Base-by-base conservation (phyloP, 2,113 vertebrate species). In the Herpailurus yagouaroundi region DNA sequence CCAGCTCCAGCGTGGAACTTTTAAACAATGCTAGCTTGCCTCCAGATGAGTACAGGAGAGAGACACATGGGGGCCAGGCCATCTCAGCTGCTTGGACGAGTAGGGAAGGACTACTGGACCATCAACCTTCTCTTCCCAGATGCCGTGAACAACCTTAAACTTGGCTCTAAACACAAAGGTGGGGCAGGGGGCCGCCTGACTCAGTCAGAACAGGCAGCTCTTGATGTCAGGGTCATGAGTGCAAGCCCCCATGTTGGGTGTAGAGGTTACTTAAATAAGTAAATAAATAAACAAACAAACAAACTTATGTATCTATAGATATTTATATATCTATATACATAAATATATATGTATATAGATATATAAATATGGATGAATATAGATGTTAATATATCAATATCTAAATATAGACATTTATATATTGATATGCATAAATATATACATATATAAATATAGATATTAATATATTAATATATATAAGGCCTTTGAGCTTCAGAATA, bases 61-160 rank as follows among this genome's bases (percentile, higher is more conserved):
- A 77, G 55, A 41, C 33, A 21, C 50, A 1, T 27, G 13, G 48
- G 21, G 33, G 1, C 41, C 6, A 8, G 91, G 23, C 13, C 11
- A 7, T 57, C n/a, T 21, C 23, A 16, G 41, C 82, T 29, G 36
- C 19, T 21, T 18, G 27, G 27, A 50, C 7, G 41, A 31, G 12
- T 7, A 1, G 29, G 7, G 27, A 60, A 19, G 5, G 77, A 13
- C 69, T 27, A 21, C 1, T 0, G 4, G 41, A 19, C 12, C 23
- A 3, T 55, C 1, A 2, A 4, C 0, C 9, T 31, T 85, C 29
- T 38, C 36, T 50, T 60, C 80, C 27, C 41, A 83, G 48, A 45
- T 10, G 36, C 60, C 2, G 16, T 9, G n/a, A 71, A 25, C 36
- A 8, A 7, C 29, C 25, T 45, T 57, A 25, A 52, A 25, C 25